A percentile compares a stretch with the other conserved stretches of the same genome.
Evolutionary conservation across 2,797 vertebrate genomes (phyloP).

Genomic region (Melanotaenia trifasciata): DNA sequence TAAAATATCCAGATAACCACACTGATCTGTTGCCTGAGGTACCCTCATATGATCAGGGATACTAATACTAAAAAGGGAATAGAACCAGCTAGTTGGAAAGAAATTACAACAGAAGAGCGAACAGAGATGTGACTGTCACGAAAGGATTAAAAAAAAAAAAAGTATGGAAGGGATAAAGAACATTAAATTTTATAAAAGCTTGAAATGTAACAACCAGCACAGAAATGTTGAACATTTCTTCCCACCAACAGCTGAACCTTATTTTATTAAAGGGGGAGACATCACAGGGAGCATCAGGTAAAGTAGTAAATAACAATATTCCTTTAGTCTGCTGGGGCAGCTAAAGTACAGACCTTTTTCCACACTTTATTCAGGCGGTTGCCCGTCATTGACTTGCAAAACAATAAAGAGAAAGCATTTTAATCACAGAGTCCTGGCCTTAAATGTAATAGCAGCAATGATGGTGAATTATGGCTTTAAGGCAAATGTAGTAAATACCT

Average conservation of each 20-base stretch:
- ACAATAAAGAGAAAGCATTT: conserved; percentile 74
- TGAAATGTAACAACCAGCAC: conserved; percentile 6
- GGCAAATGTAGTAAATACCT: conserved; percentile 11
- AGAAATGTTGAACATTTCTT: conserved; percentile 46
- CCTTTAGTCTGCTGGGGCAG: conserved; percentile 49
- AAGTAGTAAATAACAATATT: conserved; percentile 25
- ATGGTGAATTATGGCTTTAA: neutral
- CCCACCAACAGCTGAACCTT: conserved; percentile 6
- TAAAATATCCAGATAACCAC: conserved; percentile 25
- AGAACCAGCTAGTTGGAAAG: conserved; percentile 11
- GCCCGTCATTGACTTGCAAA: conserved; percentile 87
- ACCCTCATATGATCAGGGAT: conserved; percentile 5
- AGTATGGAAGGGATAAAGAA: neutral
- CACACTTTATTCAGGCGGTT: conserved; percentile 94
- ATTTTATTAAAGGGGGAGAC: conserved; percentile 26
- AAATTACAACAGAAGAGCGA: conserved; percentile 11
- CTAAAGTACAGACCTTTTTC: conserved; percentile 94
- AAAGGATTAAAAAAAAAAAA: neutral
- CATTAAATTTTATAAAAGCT: conserved; percentile 10
- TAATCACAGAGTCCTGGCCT: conserved; percentile 49
- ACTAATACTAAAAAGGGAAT: conserved; percentile 25
- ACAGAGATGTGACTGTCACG: conserved; percentile 3
- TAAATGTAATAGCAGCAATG: conserved; percentile 10
- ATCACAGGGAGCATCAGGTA: conserved; percentile 34
- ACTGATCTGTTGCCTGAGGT: neutral